Base-by-base conservation (phyloP, 2,113 vertebrate genomes). In the Casuarius casuarius region DNA sequence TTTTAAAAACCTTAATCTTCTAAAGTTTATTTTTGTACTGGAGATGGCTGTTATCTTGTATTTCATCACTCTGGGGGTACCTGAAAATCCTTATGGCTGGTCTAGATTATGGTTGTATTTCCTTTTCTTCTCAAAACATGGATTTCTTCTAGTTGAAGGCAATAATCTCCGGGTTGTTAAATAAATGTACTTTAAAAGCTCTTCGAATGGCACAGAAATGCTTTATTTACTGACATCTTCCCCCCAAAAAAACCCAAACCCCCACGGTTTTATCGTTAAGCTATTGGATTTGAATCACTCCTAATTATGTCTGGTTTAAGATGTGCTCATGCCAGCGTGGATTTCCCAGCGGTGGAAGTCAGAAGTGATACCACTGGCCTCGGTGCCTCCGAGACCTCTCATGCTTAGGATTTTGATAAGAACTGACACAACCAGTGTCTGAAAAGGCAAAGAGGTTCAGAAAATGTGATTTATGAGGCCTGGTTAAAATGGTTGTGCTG, bases 331-430 rank as follows among this genome's bases (percentile, higher is more conserved):
- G 14, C 44, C 14, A 46, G 44, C 44, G 16, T 15, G 44, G 44
- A 46, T 46, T 46, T 76, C 4, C 8, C 18, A 9, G 3, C 40
- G 61, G n/a, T 18, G 33, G 76, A 35, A 51, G 21, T 18, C 0
- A 0, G 17, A 26, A 80, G 48, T 75, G 48, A 26, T 2, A 1
- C 40, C 86, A 78, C 16, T 0, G 0, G 38, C 49, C 56, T 73
- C 44, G 31, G 18, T 33, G 49, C 26, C 12, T 52, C 35, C 31
- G 66, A 63, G 29, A 54, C 22, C 16, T 85, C 61, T 44, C 2
- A 1, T 12, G 4, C 44, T 79, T 33, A 29, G 5, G 46, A 42
- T 6, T 5, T 70, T 44, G 28, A 12, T 25, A 48, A 84, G 28
- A 91, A 87, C 7, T 4, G 58, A 54, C 3, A 66, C 28, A 87